Evolutionary conservation across 2,113 vertebrate species (phyloP), one percentile per base, ranked within the genome.

Genomic region (Clarias gariepinus): DNA sequence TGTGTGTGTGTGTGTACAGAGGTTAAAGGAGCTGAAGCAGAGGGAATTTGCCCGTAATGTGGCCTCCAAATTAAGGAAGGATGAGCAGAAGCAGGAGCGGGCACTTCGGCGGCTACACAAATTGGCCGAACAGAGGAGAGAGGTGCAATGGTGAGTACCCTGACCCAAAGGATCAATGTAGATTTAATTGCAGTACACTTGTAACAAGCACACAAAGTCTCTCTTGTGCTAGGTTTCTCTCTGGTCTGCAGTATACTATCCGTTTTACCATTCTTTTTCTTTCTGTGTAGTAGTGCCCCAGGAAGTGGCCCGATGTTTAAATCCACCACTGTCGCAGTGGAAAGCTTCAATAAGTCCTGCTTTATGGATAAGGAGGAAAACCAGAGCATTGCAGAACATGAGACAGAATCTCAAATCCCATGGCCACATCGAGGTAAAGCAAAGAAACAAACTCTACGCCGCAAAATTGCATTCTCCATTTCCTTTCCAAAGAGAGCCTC

Each of bases 251-350:
- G 69, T 73, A 16, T 25, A 52, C 10, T 73, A 74, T 47, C 47
- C 10, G 28, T 64, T 58, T 86, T 58, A 64, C 25, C 58, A 21
- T 33, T 33, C 15, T 28, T 73, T 21, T 16, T 82, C 23, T 77
- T 36, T 84, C 81, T 63, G 5, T 89, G 91, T 87, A 91, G 25
- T 84, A 97, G 96, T 53, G 97, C 97, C 90, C 96, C 96, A 60
- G 97, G 97, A 87, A 97, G 97, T 0, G 97, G 97, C 6, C 97
- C 97, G 12, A 97, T 96, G 97, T 97, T 97, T 93, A 97, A 96
- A 90, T 97, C 97, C 85, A 97, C 97, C 0, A 97, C 97, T 0
- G 95, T 97, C 83, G 97, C 95, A 0, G 95, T 97, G 88, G 92
- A 87, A 90, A 95, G 94, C 64, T 89, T 90, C 87, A 91, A 13